These are phyloP conservation scores for Linnaemya tessellans DNA, from an alignment of 2,888 invertebrate genomes.

Conservation along the genomic window DNA sequence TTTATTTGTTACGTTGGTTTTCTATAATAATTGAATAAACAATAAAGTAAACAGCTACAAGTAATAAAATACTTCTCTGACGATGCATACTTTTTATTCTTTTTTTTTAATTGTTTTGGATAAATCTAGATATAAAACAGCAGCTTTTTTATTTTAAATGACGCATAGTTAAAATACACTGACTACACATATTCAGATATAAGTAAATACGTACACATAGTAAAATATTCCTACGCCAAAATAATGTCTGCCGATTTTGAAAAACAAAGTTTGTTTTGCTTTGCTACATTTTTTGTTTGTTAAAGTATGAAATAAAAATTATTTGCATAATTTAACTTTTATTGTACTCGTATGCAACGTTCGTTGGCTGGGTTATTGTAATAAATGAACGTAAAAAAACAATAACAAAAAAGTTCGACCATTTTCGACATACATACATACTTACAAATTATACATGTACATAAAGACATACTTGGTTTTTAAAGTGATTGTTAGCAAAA, in stretches of 20 bases:
- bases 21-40: background rate
- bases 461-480: background rate
- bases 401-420: background rate
- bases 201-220: conserved; percentile 22
- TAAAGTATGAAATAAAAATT: conserved; percentile 24
- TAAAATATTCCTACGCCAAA: conserved; percentile 39
- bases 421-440: background rate
- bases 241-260: conserved; percentile 50
- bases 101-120: conserved; percentile 28
- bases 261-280: conserved; percentile 42
- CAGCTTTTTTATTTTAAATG: conserved; percentile 36
- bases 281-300: conserved; percentile 23
- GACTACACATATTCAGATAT: background rate
- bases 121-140: conserved; percentile 24
- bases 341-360: conserved; percentile 40
- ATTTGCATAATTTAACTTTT: conserved; percentile 56
- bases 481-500: conserved; percentile 10
- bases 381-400: conserved; percentile 41
- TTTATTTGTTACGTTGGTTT: background rate
- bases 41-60: conserved; percentile 22
- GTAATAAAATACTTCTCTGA: conserved; percentile 45
- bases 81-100: conserved; percentile 18
- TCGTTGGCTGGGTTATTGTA: conserved; percentile 22
- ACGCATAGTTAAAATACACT: conserved; percentile 18
- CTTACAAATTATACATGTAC: background rate